A percentile compares a stretch with the other conserved stretches of the same genome.
phyloP scores from a whole-genome alignment of 2,113 vertebrate genomes.

The Scomber colias region DNA sequence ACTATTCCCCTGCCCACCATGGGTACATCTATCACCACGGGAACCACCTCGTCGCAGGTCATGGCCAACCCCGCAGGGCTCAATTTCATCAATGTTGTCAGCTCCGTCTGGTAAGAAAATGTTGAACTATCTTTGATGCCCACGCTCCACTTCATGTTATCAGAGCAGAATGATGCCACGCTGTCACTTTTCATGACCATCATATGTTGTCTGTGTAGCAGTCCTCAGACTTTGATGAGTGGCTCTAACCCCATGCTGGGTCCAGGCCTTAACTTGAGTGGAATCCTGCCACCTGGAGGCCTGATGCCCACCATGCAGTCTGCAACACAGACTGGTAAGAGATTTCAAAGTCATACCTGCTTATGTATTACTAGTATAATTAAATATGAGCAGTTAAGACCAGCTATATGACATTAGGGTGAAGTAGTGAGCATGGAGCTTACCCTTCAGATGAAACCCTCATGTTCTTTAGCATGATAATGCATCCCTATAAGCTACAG shows the following conservation, averaged over 20 bases:
- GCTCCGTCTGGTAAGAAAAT: conserved; percentile 92
- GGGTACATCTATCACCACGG: conserved; percentile 94
- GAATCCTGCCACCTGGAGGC: conserved; percentile 92
- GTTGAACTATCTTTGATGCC: not conserved
- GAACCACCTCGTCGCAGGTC: conserved; percentile 93
- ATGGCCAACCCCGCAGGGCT: conserved; percentile 94
- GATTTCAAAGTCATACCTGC: not conserved
- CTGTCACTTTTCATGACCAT: not conserved
- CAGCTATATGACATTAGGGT: too few relatives aligned
- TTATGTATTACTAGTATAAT: not conserved
- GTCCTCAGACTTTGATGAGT: conserved; percentile 95
- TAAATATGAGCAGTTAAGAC: not conserved
- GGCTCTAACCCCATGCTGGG: conserved; percentile 94
- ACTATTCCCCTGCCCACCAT: conserved; percentile 97
- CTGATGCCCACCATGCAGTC: conserved; percentile 94
- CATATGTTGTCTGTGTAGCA: conserved; percentile 81
- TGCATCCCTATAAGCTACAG: not conserved
- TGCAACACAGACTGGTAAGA: conserved; percentile 92
- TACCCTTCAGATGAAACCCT: not conserved
- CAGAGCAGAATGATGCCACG: not conserved
- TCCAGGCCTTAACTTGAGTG: conserved; percentile 92
- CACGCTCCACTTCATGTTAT: not conserved
- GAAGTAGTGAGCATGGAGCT: not conserved
- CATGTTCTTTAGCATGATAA: not conserved
- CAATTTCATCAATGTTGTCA: conserved; percentile 97